Base-by-base conservation (phyloP, 2,888 invertebrate genomes). In the Chesias legatella region DNA sequence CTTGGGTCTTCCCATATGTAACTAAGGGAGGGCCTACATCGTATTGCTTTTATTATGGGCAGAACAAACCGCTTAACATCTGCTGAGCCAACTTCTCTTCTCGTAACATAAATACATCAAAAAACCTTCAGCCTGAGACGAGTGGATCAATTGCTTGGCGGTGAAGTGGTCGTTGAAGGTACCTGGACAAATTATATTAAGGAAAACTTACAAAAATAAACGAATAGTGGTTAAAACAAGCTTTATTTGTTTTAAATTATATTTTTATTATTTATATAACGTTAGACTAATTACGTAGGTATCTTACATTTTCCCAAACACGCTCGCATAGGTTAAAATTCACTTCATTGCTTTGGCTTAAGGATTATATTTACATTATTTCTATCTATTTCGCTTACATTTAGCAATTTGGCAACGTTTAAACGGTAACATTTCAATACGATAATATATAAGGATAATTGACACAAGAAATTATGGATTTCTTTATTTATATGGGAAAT, bases 341-440 rank as follows among this genome's bases (percentile, higher is more conserved):
- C 76, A 73, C 67, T 68, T 71, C 70, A 67, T 74, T 68, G 69
- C 65, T 71, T 72, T 69, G 60, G 74, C 79, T 83, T 82, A 83
- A 46, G 45, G 52, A 55, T 17, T 79, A 84, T 84, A 86, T 85
- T 79, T 85, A 86, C 86, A 86, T 69, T 58, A 71, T 69, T 66
- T 73, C 73, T 70, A 70, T 74, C 78, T 83, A 80, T 70, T 66
- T 69, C 63, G 60, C 79, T 83, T 83, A 78, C 63, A 72, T 49
- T 68, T 79, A 80, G 79, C 79, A 69, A 73, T 85, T 86, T 88
- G 85, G 86, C 86, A 88, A 85, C 84, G 70, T 75, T 67, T 70
- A 76, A 79, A 77, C 73, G 64, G 69, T 78, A 80, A 76, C 77
- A 77, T 80, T 79, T 73, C 79, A 74, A 73, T 77, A 74, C 59